Evolutionary conservation across 2,888 invertebrate species (phyloP), one percentile per base, ranked within the genome.

Genomic region (Synanthedon tipuliformis): DNA sequence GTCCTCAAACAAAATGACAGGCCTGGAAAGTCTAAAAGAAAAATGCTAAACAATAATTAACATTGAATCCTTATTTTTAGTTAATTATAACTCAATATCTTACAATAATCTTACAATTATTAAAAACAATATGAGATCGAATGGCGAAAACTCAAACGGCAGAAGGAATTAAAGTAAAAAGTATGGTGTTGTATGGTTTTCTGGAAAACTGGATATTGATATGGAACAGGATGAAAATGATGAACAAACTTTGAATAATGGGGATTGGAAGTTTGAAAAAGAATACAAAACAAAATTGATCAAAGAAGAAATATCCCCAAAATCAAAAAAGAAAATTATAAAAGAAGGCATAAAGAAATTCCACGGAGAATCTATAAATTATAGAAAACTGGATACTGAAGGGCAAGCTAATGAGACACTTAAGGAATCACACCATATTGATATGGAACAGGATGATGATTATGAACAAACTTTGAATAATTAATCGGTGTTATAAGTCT

Each of bases 1-100:
- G 0, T 97, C 96, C 59, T 87, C 92, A 0, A 90, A 90, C 40
- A 91, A 92, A 69, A 89, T 92, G 66, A 86, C 52, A 85, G 90
- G 13, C 76, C 89, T 3, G 91, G 91, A 1, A 90, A 90, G 66
- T 88, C 90, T 51, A 85, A 83, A 68, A 75, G 86, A 81, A 69
- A 59, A 77, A 74, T 61, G 68, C 67, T 55, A 86, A 78, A 63
- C 71, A 72, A 52, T 34, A 10, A 34, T n/a, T n/a, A n/a, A n/a
- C 8, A 34, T 34, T 34, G 3, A 34, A 34, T 34, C 8, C 34
- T 34, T 34, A 8, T 2, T 10, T 34, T 34, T 34, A 34, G 53
- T 52, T 45, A n/a, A 56, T 53, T 40, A 5, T 49, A 16, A 23
- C 18, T 12, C 16, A 16, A 49, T 49, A 16, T 10, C n/a, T n/a